Percentiles rank a stretch among this genome's conserved stretches.
Evolutionary conservation across 2,797 vertebrate species (phyloP).

Genomic region (Sebastes steindachneri): DNA sequence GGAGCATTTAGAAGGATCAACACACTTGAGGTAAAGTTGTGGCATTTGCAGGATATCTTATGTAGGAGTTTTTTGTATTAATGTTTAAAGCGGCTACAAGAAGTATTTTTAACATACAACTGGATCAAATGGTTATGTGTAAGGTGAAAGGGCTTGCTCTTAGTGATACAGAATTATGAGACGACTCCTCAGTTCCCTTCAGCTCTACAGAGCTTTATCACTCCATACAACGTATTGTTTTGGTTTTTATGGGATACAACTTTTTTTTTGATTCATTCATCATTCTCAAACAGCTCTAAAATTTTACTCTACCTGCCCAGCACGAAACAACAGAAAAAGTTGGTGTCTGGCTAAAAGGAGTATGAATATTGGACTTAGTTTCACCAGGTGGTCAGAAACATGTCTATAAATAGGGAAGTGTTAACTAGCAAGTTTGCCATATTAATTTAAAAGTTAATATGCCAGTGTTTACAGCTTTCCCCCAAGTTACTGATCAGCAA

Average conservation of each 20-base stretch:
- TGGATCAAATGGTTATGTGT: background rate
- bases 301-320: background rate
- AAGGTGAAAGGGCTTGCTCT: no score
- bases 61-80: background rate
- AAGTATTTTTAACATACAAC: background rate
- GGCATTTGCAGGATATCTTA: background rate
- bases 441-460: background rate
- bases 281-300: no score
- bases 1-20: background rate
- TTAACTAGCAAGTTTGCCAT: background rate
- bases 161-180: no score
- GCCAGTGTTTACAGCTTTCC: background rate
- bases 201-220: background rate
- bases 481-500: background rate
- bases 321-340: background rate
- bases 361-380: background rate
- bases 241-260: no score
- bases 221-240: no score
- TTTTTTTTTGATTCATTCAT: no score
- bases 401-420: background rate
- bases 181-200: background rate
- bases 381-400: background rate
- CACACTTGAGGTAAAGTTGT: background rate
- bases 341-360: background rate
- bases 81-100: background rate